Evolutionary conservation across 2,113 vertebrate genomes (phyloP).

Genomic region (Dicrurus megarhynchus): DNA sequence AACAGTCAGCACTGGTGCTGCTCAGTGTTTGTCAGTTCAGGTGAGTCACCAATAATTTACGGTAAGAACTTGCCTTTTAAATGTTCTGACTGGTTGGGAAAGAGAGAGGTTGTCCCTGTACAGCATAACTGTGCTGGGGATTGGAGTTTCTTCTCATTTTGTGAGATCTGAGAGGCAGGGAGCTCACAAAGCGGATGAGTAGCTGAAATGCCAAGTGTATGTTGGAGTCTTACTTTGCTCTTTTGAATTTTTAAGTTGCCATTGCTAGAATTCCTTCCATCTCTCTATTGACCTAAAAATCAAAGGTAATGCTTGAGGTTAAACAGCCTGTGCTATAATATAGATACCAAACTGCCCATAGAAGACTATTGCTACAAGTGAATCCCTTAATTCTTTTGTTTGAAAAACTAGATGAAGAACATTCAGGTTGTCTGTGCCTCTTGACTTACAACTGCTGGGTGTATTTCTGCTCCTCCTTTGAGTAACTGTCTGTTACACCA

Average conservation of each 20-base stretch:
- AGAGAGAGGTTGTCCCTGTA: background rate
- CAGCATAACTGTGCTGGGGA: background rate
- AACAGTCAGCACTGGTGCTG: background rate
- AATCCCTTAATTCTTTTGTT: background rate
- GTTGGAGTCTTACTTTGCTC: background rate
- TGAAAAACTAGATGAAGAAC: background rate
- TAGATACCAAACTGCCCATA: background rate
- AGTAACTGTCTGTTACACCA: background rate
- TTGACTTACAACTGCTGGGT: background rate
- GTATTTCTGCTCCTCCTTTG: background rate
- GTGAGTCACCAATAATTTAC: conserved; percentile 1
- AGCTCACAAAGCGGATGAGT: conserved; percentile 9
- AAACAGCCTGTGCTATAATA: background rate
- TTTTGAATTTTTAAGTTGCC: background rate
- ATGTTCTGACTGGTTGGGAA: background rate
- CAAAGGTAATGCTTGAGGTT: background rate
- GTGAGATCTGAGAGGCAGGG: background rate
- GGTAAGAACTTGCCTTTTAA: conserved; percentile 50
- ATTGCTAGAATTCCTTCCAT: background rate
- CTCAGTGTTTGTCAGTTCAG: background rate
- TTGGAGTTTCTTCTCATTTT: background rate
- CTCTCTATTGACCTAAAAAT: background rate
- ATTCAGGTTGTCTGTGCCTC: background rate
- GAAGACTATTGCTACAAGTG: background rate
- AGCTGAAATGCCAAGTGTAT: background rate